Percentiles rank a stretch among this genome's conserved stretches.
These are phyloP conservation scores for Petroica traversi DNA, from an alignment of 2,113 vertebrate species.

Conservation along the genomic window DNA sequence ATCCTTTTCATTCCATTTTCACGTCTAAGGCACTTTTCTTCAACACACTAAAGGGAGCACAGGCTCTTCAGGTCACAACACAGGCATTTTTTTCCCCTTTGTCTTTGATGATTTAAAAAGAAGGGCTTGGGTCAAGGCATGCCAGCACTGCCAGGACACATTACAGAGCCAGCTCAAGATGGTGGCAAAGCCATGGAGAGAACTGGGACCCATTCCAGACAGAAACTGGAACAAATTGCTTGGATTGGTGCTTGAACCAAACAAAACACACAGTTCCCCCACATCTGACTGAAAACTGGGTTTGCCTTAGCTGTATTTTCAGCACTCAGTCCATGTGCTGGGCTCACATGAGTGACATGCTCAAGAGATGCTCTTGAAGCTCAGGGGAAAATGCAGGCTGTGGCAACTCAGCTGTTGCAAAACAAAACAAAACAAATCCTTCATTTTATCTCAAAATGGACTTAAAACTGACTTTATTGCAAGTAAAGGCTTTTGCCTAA, in stretches of 20 bases:
- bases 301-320: not conserved
- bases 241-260: not conserved
- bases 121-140: not conserved
- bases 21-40: not conserved
- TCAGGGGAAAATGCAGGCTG: not conserved
- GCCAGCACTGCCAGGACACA: fast-evolving
- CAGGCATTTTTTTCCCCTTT: not conserved
- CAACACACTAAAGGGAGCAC: not conserved
- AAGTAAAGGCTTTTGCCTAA: not conserved
- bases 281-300: not conserved
- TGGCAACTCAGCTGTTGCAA: not conserved
- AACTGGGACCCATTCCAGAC: fast-evolving
- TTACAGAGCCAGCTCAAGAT: not conserved
- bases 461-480: no score
- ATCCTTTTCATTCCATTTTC: not conserved
- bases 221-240: not conserved
- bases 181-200: not conserved
- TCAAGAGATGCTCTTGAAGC: not conserved
- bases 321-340: not conserved
- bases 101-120: not conserved
- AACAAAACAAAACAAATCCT: not conserved
- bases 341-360: not conserved
- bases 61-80: fast-evolving
- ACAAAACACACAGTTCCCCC: not conserved
- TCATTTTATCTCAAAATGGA: not conserved